Base-by-base conservation (phyloP, 2,888 invertebrate genomes). In the Minunthozetes semirufus region DNA sequence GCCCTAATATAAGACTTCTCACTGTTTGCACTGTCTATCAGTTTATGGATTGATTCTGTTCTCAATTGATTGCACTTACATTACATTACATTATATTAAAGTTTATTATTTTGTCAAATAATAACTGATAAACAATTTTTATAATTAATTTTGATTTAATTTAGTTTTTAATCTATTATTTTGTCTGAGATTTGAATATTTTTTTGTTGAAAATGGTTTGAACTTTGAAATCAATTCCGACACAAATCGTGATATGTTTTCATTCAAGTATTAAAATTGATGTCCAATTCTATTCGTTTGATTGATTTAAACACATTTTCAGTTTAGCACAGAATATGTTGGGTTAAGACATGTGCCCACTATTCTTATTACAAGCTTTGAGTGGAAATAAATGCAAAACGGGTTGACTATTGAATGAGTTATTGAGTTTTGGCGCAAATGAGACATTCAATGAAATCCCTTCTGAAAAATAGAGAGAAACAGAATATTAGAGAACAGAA, bases 361-460 rank as follows among this genome's bases (percentile, higher is more conserved):
- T n/a, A n/a, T n/a, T n/a, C n/a, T n/a, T 53, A 53, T n/a, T 53
- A n/a, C 53, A n/a, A 22, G 8, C 53, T 8, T 25, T 25, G 53
- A 53, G 25, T 25, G 25, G 19, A 11, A 53, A 25, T 53, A 53
- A 53, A 53, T 22, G 53, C 53, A 22, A 22, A 53, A 42, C 15
- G 19, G 9, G 11, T 19, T 66, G 33, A 66, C 66, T 66, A 38
- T 38, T 22, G 38, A 42, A 66, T 66, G 42, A 66, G 42, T 42
- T 66, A 42, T 38, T 42, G 66, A 48, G 42, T 70, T 46, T 70
- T 46, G 22, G 42, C 42, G 4, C 70, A 70, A 70, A 70, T 70
- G 27, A 48, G 48, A 70, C 25, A 15, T 48, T 48, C 13, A 27
- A 17, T 70, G 22, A 27, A 70, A 70, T 25, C 13, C 13, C 48